These are phyloP conservation scores for Nasonovia ribisnigri DNA, from an alignment of 2,888 invertebrate species.

Conservation along the genomic window DNA sequence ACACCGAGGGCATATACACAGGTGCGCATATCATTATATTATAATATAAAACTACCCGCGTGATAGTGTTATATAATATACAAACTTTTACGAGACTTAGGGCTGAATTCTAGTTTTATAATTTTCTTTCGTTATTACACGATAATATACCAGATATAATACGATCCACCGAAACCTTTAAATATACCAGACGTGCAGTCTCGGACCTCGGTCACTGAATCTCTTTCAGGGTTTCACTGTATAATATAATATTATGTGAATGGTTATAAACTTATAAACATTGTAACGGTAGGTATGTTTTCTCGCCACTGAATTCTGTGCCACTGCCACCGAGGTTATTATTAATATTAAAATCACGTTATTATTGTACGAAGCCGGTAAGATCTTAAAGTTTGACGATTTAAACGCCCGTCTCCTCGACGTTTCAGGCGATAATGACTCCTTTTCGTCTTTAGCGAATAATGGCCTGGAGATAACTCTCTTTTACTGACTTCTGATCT, in stretches of 20 bases:
- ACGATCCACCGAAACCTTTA: background rate
- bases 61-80: too few relatives aligned
- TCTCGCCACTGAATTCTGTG: background rate
- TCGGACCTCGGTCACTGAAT: background rate
- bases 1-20: constrained; percentile 70
- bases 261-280: background rate
- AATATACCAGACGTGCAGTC: background rate
- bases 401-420: background rate
- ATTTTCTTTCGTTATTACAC: background rate
- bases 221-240: background rate
- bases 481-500: too few relatives aligned
- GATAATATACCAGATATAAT: background rate
- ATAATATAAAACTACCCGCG: too few relatives aligned
- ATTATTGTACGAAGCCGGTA: background rate
- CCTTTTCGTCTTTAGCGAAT: background rate
- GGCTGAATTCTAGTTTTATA: background rate
- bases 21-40: constrained; percentile 70
- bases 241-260: background rate
- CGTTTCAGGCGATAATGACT: background rate
- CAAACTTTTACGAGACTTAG: background rate
- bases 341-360: background rate
- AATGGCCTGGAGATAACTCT: too few relatives aligned
- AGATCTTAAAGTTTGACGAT: background rate
- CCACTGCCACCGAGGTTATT: background rate
- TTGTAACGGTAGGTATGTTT: background rate